Evolutionary conservation across 2,113 vertebrate genomes (phyloP).

Genomic region (Malurus cyaneus): DNA sequence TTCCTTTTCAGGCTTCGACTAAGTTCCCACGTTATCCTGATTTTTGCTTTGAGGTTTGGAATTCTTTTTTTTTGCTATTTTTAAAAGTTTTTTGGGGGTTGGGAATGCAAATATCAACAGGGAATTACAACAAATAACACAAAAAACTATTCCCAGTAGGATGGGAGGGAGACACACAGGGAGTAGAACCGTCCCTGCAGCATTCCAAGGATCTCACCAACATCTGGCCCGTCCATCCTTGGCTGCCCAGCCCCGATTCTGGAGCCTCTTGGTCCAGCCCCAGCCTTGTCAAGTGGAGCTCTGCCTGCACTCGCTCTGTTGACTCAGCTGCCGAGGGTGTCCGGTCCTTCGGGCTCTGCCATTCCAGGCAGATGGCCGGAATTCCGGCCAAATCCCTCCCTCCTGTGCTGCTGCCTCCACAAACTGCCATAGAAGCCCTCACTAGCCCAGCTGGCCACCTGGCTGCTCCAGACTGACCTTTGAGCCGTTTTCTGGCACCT

Average conservation of each 20-base stretch:
- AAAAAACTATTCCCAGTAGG: rapidly evolving
- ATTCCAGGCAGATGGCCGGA: not conserved
- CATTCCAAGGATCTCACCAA: not conserved
- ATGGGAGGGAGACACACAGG: rapidly evolving
- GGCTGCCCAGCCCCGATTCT: not conserved
- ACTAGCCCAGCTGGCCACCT: constrained; percentile 25
- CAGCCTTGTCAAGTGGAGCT: not conserved
- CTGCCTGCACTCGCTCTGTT: not conserved
- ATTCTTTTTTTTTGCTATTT: not conserved
- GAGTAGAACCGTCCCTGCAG: not conserved
- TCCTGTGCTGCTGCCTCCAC: not conserved
- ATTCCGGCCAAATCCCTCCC: not conserved
- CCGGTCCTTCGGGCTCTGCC: not conserved
- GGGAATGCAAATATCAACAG: not conserved
- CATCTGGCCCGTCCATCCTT: not conserved
- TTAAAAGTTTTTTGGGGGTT: too few species aligned
- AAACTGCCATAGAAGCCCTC: not conserved
- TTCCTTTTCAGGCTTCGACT: not conserved
- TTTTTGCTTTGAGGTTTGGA: not conserved
- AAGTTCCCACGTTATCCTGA: not conserved
- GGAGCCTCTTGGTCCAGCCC: not conserved
- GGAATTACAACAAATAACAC: not conserved
- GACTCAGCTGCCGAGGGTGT: constrained; percentile 32
- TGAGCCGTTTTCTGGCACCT: not conserved
- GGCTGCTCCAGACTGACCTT: not conserved